Conservation (phyloP, 2,888 invertebrate genomes). For the Anaspis maculata region DNA sequence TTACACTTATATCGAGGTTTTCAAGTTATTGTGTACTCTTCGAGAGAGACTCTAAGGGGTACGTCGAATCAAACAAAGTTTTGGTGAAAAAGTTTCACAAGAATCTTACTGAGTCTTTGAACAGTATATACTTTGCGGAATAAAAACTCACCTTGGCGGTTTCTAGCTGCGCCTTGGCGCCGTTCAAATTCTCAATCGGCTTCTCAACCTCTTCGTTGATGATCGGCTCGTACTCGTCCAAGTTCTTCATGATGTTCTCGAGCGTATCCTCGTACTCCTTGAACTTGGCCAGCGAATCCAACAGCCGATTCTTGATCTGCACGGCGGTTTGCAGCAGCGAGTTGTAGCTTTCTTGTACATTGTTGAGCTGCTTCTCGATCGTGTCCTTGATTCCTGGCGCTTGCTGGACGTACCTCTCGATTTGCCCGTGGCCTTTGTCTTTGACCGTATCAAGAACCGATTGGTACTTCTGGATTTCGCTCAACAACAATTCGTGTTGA, state of each 20-base stretch:
- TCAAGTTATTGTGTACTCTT: no score
- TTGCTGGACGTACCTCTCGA: slow-evolving; percentile 65
- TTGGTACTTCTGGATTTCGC: slow-evolving; percentile 78
- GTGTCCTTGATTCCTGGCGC: slow-evolving; percentile 67
- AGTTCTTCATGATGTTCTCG: slow-evolving; percentile 72
- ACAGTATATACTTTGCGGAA: no score
- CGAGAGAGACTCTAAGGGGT: no score
- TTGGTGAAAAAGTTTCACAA: no score
- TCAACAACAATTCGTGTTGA: slow-evolving; percentile 70
- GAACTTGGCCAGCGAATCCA: slow-evolving; percentile 85
- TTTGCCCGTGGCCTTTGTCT: slow-evolving; percentile 74
- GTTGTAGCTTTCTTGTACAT: slow-evolving; percentile 89
- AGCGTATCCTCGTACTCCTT: slow-evolving; percentile 88
- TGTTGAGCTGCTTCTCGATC: slow-evolving; percentile 77
- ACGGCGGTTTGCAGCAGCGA: slow-evolving; percentile 80
- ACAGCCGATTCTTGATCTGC: slow-evolving; percentile 81
- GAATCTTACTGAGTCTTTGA: no score
- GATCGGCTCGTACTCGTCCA: slow-evolving; percentile 71
- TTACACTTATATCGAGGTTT: no score
- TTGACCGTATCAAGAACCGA: slow-evolving; percentile 72
- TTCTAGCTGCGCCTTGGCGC: slow-evolving; percentile 64
- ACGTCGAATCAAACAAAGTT: no score
- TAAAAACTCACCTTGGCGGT: slow-evolving; percentile 54
- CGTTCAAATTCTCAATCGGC: slow-evolving; percentile 64
- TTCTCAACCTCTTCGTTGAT: slow-evolving; percentile 66